Base-by-base conservation (phyloP, 2,113 vertebrate genomes). In the Thinocorus orbignyianus region DNA sequence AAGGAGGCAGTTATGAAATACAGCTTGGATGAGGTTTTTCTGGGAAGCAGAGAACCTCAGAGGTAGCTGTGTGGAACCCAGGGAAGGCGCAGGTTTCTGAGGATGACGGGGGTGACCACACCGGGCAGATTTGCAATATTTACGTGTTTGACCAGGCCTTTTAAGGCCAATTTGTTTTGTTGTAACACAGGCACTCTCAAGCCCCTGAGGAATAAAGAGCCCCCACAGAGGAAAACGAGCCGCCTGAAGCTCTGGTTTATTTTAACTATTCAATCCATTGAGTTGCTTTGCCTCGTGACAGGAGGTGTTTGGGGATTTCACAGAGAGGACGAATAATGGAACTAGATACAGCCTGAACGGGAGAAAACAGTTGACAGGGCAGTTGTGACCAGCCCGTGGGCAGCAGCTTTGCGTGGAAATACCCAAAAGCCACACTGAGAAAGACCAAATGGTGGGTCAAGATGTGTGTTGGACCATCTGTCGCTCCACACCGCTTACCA, bases 381-480 rank as follows among this genome's bases (percentile, higher is more conserved):
- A 12, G 22, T 16, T 4, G 20, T 6, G 15, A 33, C 54, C 1
- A n/a, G 11, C 52, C 35, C 31, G 8, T 0, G 18, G 3, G 35
- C 2, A 0, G 58, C 28, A 17, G 39, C 51, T 65, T 39, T 18
- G 26, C 0, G 0, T 33, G 48, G n/a, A 54, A 95, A 46, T 1
- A 30, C 42, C 18, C 3, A 1, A 70, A 76, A 66, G 66, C 1
- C n/a, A 5, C 2, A 16, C 35, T 0, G 42, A 66, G 31, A 49
- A 49, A 37, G 35, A 31, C 7, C 31, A 1, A 41, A 17, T 0
- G 1, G 49, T 0, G 1, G 44, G 52, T 19, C 5, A 5, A 35
- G 17, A 35, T 48, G n/a, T 60, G 60, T 0, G 2, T 7, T 39
- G 72, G 44, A 48, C 20, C 4, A 0, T 12, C 14, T 14, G 1